A percentile compares a stretch with the other conserved stretches of the same genome.
Conservation (phyloP, 2,888 invertebrate species). For the Noctua fimbriata region DNA sequence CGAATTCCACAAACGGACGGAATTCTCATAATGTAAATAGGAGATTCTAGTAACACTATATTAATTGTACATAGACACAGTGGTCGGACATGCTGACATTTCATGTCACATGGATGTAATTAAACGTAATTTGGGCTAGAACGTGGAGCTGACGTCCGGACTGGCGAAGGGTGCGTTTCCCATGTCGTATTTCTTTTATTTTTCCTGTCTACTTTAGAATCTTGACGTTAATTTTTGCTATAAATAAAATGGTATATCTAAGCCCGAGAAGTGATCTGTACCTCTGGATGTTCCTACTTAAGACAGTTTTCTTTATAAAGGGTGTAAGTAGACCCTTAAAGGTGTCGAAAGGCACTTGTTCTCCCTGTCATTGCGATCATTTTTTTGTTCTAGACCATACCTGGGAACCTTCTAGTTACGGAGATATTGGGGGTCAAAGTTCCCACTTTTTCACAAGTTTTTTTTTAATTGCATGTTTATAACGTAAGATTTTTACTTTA, state of each 20-base stretch:
- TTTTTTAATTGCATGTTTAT: no score
- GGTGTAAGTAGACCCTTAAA: no score
- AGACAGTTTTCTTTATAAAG: neutral
- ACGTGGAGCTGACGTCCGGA: neutral
- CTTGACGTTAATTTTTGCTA: neutral
- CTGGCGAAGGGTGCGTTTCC: neutral
- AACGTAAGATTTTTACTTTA: no score
- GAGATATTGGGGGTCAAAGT: no score
- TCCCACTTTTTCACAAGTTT: no score
- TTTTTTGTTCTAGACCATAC: no score
- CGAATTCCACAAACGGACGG: neutral
- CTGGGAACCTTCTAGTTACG: no score
- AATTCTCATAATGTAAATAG: neutral
- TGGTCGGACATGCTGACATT: constrained; percentile 12
- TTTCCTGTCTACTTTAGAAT: neutral
- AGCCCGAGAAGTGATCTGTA: neutral
- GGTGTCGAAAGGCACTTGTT: no score
- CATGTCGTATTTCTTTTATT: neutral
- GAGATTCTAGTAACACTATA: neutral
- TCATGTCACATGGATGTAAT: constrained; percentile 29
- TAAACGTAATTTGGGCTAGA: constrained; percentile 25
- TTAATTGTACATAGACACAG: neutral
- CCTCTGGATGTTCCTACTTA: neutral
- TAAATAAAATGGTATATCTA: neutral
- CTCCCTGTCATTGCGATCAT: no score